Conservation (phyloP, 2,113 vertebrate genomes). For the Macheiramphus alcinus region DNA sequence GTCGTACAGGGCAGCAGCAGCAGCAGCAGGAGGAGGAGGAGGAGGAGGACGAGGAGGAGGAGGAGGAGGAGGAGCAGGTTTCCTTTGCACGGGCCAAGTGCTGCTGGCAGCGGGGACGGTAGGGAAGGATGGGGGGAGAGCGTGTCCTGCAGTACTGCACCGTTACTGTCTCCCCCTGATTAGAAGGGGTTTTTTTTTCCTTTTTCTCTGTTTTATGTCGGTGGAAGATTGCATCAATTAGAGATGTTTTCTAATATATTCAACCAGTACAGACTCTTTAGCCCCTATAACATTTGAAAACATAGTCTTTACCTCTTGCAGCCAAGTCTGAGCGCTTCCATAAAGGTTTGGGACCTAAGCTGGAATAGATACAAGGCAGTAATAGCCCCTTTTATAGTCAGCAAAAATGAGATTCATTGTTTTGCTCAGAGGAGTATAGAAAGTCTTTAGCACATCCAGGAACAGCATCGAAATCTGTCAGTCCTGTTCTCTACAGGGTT, state of each 20-base stretch:
- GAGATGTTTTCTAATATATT: neutral
- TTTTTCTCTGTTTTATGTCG: neutral
- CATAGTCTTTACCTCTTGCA: neutral
- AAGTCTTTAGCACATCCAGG: neutral
- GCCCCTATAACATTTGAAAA: neutral
- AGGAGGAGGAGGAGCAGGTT: neutral
- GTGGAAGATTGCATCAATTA: neutral
- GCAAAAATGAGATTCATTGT: neutral
- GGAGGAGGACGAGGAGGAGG: too few species aligned
- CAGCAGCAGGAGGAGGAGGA: too few species aligned
- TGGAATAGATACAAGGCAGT: neutral
- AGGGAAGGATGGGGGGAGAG: neutral
- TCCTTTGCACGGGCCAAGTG: neutral
- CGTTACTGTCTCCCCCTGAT: neutral
- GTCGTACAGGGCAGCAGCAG: neutral
- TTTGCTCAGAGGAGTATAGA: neutral
- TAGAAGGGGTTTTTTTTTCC: accelerated
- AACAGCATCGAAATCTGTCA: neutral
- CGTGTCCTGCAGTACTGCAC: neutral
- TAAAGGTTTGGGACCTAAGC: neutral
- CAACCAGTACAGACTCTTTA: neutral
- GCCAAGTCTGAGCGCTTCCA: neutral
- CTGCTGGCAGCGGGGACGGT: neutral
- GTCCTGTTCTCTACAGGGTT: neutral
- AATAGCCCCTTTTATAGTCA: neutral